Percentiles rank a stretch among this genome's conserved stretches.
Conservation (phyloP, 2,888 invertebrate species). For the Cloeon dipterum region DNA sequence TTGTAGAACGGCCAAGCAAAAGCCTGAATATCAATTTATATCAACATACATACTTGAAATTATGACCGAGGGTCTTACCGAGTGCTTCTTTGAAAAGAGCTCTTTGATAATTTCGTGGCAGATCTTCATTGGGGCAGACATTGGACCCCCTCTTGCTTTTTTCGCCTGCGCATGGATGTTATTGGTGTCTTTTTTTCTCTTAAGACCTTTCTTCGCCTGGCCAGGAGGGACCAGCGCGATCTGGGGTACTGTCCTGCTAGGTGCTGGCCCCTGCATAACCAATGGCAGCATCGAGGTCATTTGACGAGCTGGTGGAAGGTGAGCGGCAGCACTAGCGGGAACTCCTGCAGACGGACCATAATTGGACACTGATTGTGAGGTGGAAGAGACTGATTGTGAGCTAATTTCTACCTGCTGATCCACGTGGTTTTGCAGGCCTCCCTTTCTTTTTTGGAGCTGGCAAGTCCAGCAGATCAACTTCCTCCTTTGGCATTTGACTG, state of each 20-base stretch:
- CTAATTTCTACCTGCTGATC: conserved; percentile 17
- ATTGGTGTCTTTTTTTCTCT: conserved; percentile 97
- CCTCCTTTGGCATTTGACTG: conserved; percentile 79
- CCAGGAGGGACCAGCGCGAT: conserved; percentile 39
- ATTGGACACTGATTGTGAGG: conserved; percentile 16
- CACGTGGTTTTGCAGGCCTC: conserved; percentile 7
- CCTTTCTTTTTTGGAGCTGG: conserved; percentile 32
- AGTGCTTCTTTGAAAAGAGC: too few relatives aligned
- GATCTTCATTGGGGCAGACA: conserved; percentile 67
- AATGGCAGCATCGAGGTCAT: conserved; percentile 5
- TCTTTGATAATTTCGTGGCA: conserved; percentile 86
- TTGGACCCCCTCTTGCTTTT: too few relatives aligned
- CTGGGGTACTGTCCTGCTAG: conserved; percentile 10
- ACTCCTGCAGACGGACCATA: neutral
- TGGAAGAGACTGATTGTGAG: conserved; percentile 19
- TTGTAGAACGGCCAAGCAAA: too few relatives aligned
- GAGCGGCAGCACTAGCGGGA: conserved; percentile 24
- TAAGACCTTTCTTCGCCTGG: conserved; percentile 83
- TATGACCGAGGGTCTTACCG: conserved; percentile 32
- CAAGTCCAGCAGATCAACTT: conserved; percentile 57
- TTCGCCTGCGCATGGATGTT: conserved; percentile 74
- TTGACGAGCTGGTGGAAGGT: conserved; percentile 21
- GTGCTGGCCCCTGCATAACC: conserved; percentile 3
- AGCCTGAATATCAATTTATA: conserved; percentile 30
- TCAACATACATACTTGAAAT: conserved; percentile 5